A percentile compares a stretch with the other conserved stretches of the same genome.
phyloP scores from a whole-genome alignment of 2,888 invertebrate genomes.

The Phaedon cochleariae region DNA sequence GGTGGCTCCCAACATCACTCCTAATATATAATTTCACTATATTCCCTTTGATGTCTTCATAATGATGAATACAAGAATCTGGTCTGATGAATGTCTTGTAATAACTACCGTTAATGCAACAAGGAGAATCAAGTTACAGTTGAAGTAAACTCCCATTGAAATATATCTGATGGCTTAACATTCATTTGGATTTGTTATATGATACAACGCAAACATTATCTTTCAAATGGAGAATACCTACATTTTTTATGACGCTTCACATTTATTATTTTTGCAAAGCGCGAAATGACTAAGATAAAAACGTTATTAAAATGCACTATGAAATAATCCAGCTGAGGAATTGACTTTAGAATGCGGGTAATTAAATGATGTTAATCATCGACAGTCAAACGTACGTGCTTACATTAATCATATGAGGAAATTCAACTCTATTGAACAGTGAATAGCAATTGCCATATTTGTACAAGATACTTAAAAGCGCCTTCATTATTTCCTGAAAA shows the following conservation, averaged over 20 bases:
- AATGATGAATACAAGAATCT: not conserved
- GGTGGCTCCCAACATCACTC: not conserved
- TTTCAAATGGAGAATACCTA: not conserved
- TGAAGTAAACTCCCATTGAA: not conserved
- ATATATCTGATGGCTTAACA: not conserved
- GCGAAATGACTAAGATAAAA: not conserved
- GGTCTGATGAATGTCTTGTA: not conserved
- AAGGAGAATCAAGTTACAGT: not conserved
- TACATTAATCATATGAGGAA: constrained; percentile 39
- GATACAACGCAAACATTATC: not conserved
- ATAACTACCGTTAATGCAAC: not conserved
- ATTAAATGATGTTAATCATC: constrained; percentile 15
- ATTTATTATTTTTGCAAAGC: not conserved
- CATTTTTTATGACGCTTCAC: not conserved
- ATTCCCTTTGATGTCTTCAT: not conserved
- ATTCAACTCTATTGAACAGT: constrained; percentile 35
- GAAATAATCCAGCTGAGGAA: not conserved
- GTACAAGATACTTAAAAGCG: constrained; percentile 29
- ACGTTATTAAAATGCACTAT: constrained; percentile 1
- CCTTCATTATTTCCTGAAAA: constrained; percentile 30
- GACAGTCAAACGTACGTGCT: constrained; percentile 20
- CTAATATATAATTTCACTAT: not conserved
- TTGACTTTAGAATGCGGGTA: constrained; percentile 6
- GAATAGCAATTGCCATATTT: constrained; percentile 36
- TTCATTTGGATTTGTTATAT: not conserved